phyloP scores from a whole-genome alignment of 1,140 invertebrate species.

The Ephestia elutella region DNA sequence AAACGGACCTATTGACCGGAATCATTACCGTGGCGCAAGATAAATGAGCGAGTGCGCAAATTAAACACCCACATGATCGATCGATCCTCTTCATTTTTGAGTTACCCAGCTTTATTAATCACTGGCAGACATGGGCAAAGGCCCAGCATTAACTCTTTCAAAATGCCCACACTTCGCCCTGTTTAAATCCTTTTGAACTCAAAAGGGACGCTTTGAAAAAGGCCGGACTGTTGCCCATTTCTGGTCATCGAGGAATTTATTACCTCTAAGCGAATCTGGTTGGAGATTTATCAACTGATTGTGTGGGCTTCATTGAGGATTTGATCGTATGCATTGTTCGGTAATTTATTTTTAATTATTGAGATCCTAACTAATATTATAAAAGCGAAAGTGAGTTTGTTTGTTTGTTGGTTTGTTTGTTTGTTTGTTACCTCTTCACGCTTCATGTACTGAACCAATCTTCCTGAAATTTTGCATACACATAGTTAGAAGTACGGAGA shows the following conservation, averaged over 20 bases:
- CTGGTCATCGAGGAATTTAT: conserved; percentile 67
- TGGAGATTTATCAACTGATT: conserved; percentile 64
- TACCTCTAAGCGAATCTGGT: conserved; percentile 69
- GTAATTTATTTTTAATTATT: background rate
- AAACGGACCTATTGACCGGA: conserved; percentile 18
- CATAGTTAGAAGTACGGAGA: too few relatives aligned
- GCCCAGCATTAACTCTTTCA: too few relatives aligned
- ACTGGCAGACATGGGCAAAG: conserved; percentile 13
- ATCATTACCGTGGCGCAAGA: conserved; percentile 52
- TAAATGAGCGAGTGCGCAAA: conserved; percentile 55
- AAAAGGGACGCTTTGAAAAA: too few relatives aligned
- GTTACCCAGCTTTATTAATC: conserved; percentile 59
- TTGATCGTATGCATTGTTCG: conserved; percentile 9
- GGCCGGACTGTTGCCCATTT: too few relatives aligned
- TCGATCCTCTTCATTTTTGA: conserved; percentile 66
- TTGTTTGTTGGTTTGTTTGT: too few relatives aligned
- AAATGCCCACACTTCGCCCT: too few relatives aligned
- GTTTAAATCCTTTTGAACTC: too few relatives aligned
- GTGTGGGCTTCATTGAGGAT: conserved; percentile 45
- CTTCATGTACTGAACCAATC: too few relatives aligned
- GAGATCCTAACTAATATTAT: conserved; percentile 13
- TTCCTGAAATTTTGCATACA: too few relatives aligned
- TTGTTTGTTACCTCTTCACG: too few relatives aligned
- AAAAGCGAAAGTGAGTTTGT: too few relatives aligned
- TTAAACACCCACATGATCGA: conserved; percentile 71